Percentiles rank a stretch among this genome's conserved stretches.
These are phyloP conservation scores for Macquaria australasica DNA, from an alignment of 2,113 vertebrate genomes.

Conservation along the genomic window DNA sequence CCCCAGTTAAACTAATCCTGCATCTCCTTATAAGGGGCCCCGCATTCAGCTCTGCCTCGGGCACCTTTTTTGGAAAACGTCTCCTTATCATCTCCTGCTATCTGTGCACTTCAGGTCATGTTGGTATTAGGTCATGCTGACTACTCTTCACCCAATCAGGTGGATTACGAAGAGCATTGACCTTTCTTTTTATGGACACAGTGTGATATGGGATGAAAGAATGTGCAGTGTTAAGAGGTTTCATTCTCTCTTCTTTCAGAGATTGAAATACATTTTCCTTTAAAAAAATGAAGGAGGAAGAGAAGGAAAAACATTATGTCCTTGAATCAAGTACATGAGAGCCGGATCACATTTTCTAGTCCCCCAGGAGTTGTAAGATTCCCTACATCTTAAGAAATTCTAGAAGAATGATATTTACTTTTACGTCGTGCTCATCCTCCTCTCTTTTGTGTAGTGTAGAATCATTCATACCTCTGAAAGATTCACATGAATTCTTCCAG, in stretches of 20 bases:
- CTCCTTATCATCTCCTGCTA: constrained; percentile 41
- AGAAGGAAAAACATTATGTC: background rate
- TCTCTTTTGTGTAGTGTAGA: background rate
- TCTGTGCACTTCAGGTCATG: constrained; percentile 48
- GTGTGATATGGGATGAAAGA: constrained; percentile 13
- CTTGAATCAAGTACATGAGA: background rate
- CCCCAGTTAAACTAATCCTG: constrained; percentile 12
- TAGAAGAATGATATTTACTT: constrained; percentile 13
- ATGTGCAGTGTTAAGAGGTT: background rate
- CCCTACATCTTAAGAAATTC: constrained; percentile 6
- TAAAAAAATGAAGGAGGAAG: background rate
- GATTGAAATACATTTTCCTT: background rate
- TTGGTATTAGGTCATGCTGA: constrained; percentile 62
- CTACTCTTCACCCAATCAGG: constrained; percentile 45
- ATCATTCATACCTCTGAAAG: background rate
- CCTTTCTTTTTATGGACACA: constrained; percentile 40
- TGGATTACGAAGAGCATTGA: constrained; percentile 37
- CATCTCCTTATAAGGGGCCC: background rate
- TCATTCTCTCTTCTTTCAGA: background rate
- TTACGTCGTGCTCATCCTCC: background rate
- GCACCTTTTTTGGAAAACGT: constrained; percentile 32
- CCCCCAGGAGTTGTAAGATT: background rate
- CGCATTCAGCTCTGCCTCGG: background rate
- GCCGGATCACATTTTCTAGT: constrained; percentile 8
- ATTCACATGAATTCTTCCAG: background rate